A percentile compares a stretch with the other conserved stretches of the same genome.
phyloP scores from a whole-genome alignment of 2,113 vertebrate species.

The Gallinago jamesoni region DNA sequence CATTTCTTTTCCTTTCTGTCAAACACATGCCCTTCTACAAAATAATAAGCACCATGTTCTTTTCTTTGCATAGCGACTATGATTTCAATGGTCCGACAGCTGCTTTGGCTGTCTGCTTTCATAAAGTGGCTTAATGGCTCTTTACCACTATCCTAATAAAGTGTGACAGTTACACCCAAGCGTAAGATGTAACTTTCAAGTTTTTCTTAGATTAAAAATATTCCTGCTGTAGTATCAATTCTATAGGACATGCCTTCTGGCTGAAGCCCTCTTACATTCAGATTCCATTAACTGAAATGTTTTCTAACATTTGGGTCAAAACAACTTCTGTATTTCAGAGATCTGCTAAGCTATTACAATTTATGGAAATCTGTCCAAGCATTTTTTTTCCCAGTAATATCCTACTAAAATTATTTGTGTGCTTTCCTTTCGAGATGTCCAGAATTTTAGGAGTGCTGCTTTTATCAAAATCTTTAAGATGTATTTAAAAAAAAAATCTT shows the following conservation, averaged over 20 bases:
- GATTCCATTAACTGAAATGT: neutral
- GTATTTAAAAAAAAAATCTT: neutral
- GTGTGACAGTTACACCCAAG: neutral
- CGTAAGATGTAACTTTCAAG: neutral
- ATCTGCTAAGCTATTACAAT: neutral
- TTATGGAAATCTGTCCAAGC: neutral
- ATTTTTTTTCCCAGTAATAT: neutral
- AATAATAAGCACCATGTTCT: neutral
- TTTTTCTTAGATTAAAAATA: neutral
- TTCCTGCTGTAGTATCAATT: neutral
- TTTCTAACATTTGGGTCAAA: neutral
- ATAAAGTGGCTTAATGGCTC: neutral
- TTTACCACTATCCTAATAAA: neutral
- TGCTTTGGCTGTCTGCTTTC: neutral
- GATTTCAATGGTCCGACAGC: neutral
- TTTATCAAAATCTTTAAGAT: neutral
- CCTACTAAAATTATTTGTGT: neutral
- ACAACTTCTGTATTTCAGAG: neutral
- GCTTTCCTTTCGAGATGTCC: neutral
- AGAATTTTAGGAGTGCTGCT: neutral
- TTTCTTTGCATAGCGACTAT: neutral
- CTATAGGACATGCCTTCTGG: neutral
- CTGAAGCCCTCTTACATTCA: neutral
- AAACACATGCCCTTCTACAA: fast-evolving
- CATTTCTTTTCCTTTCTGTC: neutral